Evolutionary conservation across 2,888 invertebrate genomes (phyloP).

Genomic region (Lasioglossum marginatum): DNA sequence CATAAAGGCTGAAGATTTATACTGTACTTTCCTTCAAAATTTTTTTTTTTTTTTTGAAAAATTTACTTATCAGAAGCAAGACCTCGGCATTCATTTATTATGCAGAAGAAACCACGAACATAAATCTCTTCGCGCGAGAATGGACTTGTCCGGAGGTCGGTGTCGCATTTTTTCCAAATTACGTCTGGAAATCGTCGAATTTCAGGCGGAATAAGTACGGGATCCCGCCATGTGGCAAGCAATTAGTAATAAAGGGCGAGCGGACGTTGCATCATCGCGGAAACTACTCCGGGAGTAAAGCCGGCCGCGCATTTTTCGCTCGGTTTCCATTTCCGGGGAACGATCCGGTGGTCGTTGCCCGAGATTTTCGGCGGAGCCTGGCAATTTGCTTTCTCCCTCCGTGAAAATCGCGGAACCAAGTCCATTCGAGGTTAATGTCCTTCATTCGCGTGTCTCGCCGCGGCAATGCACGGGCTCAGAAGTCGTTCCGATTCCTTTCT

Average conservation of each 20-base stretch:
- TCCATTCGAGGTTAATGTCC: neutral
- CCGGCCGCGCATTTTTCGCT: constrained; percentile 6
- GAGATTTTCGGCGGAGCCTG: constrained; percentile 15
- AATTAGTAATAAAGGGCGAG: constrained; percentile 21
- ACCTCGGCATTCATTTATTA: neutral
- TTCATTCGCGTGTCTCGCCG: constrained; percentile 22
- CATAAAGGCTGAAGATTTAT: neutral
- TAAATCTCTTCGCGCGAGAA: neutral
- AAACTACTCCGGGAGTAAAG: neutral
- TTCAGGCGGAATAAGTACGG: neutral
- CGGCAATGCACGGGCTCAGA: constrained; percentile 9
- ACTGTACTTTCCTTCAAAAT: neutral
- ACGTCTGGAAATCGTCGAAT: constrained; percentile 3
- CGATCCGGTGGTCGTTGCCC: neutral
- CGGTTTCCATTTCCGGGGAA: constrained; percentile 20
- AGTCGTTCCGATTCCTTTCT: neutral
- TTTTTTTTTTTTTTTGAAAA: neutral
- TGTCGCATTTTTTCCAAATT: constrained; percentile 1
- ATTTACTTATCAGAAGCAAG: neutral
- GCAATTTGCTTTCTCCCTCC: constrained; percentile 28
- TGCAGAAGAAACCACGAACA: neutral
- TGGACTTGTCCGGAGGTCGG: neutral
- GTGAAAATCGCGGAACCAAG: constrained; percentile 41
- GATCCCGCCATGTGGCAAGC: neutral
- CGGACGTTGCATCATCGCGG: neutral